Evolutionary conservation across 1,140 invertebrate genomes (phyloP).

Genomic region (Hormaphis cornu): DNA sequence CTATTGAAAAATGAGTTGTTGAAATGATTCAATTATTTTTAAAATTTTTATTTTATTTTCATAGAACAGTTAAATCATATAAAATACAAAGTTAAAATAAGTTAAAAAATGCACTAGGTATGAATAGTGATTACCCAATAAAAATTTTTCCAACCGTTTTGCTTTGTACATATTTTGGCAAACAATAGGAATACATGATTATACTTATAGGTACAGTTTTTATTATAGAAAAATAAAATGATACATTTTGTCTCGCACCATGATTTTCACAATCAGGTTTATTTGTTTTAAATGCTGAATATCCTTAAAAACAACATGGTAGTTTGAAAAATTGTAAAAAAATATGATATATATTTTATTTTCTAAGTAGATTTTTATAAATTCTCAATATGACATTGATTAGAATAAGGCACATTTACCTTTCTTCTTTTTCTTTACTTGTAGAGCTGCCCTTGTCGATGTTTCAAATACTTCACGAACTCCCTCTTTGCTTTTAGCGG

Average conservation of each 20-base stretch:
- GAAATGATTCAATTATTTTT: conserved; percentile 16
- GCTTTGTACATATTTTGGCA: conserved; percentile 29
- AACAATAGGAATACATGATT: conserved; percentile 30
- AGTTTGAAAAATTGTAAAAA: conserved; percentile 32
- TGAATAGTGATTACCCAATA: conserved; percentile 28
- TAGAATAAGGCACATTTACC: conserved; percentile 36
- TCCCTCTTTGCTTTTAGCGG: conserved; percentile 98
- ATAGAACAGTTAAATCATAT: conserved; percentile 19
- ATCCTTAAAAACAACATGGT: conserved; percentile 29
- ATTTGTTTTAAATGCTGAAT: conserved; percentile 31
- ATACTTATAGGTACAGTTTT: conserved; percentile 29
- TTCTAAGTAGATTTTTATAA: conserved; percentile 30
- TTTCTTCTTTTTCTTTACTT: conserved; percentile 51
- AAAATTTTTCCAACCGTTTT: conserved; percentile 22
- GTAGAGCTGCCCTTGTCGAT: conserved; percentile 92
- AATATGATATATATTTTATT: conserved; percentile 31
- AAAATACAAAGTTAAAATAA: conserved; percentile 29
- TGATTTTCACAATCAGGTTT: conserved; percentile 28
- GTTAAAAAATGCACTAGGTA: conserved; percentile 31
- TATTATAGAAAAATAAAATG: conserved; percentile 28
- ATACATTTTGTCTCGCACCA: conserved; percentile 27
- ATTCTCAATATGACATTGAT: conserved; percentile 17
- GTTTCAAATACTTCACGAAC: conserved; percentile 99
- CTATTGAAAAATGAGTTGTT: conserved; percentile 17
- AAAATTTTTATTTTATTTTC: conserved; percentile 26